phyloP scores from a whole-genome alignment of 2,888 invertebrate genomes.

The Opisthograptis luteolata region DNA sequence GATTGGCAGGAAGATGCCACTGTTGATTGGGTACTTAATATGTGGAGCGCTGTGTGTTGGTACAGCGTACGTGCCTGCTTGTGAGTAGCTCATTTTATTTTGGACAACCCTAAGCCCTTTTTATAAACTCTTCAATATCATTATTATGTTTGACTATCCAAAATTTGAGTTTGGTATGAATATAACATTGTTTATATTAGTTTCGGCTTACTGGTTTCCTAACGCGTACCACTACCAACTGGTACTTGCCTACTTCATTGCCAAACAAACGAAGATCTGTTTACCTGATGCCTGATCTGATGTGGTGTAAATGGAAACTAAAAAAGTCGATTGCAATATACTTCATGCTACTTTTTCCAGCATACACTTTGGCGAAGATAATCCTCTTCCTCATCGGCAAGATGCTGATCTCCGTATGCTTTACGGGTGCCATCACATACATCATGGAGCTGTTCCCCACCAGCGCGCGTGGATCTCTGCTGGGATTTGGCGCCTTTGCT shows the following conservation, averaged over 20 bases:
- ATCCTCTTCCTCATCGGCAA: slow-evolving; percentile 84
- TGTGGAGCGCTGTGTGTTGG: slow-evolving; percentile 58
- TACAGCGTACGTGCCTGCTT: slow-evolving; percentile 56
- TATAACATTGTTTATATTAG: too few relatives aligned
- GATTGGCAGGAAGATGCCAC: slow-evolving; percentile 62
- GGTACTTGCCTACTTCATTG: too few relatives aligned
- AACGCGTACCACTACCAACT: too few relatives aligned
- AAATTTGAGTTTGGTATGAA: too few relatives aligned
- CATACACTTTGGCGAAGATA: slow-evolving; percentile 56
- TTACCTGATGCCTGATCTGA: too few relatives aligned
- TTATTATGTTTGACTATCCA: too few relatives aligned
- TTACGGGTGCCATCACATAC: slow-evolving; percentile 85
- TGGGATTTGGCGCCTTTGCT: slow-evolving; percentile 84
- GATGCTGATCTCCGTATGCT: slow-evolving; percentile 85
- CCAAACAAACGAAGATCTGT: too few relatives aligned
- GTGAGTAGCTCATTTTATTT: too few relatives aligned
- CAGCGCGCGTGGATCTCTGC: slow-evolving; percentile 84
- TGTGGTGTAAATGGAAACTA: too few relatives aligned
- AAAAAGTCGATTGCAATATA: neutral
- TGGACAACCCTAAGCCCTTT: too few relatives aligned
- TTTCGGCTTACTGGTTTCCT: too few relatives aligned
- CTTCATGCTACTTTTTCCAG: slow-evolving; percentile 45
- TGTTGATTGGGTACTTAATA: slow-evolving; percentile 56
- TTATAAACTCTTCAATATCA: too few relatives aligned
- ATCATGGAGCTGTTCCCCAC: slow-evolving; percentile 88